A percentile compares a stretch with the other conserved stretches of the same genome.
These are phyloP conservation scores for Callitettix versicolor DNA, from an alignment of 1,140 invertebrate species.

Conservation along the genomic window DNA sequence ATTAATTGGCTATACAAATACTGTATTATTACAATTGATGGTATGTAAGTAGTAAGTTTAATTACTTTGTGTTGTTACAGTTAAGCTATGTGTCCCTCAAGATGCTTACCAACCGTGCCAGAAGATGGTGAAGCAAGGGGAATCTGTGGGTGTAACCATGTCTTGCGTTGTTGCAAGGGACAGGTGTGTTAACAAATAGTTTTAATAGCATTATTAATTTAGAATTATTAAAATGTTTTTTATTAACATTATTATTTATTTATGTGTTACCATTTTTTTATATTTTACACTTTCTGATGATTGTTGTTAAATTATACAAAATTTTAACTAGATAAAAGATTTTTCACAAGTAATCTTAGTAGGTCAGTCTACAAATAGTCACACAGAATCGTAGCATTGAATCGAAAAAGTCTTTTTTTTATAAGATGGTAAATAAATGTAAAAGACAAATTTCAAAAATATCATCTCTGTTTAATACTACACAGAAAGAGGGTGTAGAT, in stretches of 20 bases:
- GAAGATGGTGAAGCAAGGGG: slow-evolving; percentile 50
- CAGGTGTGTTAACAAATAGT: slow-evolving; percentile 35
- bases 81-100: slow-evolving; percentile 58
- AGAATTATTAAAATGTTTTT: background rate
- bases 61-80: no score
- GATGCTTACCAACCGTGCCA: slow-evolving; percentile 47
- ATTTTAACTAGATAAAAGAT: background rate
- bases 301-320: background rate
- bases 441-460: no score
- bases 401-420: no score
- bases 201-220: background rate
- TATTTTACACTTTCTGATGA: background rate
- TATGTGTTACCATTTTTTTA: background rate
- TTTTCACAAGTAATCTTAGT: no score
- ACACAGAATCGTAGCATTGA: no score
- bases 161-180: slow-evolving; percentile 57
- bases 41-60: no score
- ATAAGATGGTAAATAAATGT: no score
- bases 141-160: slow-evolving; percentile 46
- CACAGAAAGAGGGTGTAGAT: no score
- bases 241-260: background rate
- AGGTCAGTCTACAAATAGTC: no score
- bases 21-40: no score
- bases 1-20: no score
- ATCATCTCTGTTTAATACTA: no score